phyloP scores from a whole-genome alignment of 2,888 invertebrate species.

The Carpatolechia fugitivella region DNA sequence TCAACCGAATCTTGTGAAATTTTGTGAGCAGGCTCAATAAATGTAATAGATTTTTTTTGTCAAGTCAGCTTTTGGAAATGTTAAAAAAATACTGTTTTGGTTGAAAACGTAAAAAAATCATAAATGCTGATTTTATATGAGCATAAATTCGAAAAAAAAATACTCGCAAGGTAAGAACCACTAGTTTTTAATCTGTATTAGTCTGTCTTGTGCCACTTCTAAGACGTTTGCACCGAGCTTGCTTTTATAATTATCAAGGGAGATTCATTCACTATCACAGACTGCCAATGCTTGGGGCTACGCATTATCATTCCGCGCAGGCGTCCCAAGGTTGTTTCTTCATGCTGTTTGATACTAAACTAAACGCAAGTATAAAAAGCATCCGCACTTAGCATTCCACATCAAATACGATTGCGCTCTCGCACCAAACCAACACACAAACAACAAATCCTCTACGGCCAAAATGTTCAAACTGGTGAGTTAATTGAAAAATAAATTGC shows the following conservation, averaged over 20 bases:
- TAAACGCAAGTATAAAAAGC: conserved; percentile 46
- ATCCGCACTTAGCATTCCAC: conserved; percentile 19
- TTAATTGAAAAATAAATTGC: not conserved
- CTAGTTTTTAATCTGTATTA: no score
- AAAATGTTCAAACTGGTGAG: conserved; percentile 70
- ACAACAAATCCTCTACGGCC: conserved; percentile 23
- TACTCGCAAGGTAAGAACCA: no score
- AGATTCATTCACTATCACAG: conserved; percentile 14
- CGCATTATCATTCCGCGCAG: conserved; percentile 42
- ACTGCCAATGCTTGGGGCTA: not conserved
- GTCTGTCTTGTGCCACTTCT: no score
- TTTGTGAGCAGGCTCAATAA: no score
- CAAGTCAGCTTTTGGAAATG: no score
- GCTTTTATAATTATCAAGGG: not conserved
- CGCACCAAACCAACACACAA: conserved; percentile 5
- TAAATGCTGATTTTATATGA: no score
- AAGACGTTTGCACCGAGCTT: no score
- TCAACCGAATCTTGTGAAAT: no score
- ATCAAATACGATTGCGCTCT: conserved; percentile 34
- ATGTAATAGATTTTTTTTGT: no score
- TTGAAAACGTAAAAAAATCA: no score
- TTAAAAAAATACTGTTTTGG: no score
- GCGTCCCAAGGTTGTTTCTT: conserved; percentile 42
- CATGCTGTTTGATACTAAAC: conserved; percentile 34
- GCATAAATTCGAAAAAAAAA: no score